Evolutionary conservation across 2,113 vertebrate species (phyloP).

Genomic region (Aegotheles bennettii): DNA sequence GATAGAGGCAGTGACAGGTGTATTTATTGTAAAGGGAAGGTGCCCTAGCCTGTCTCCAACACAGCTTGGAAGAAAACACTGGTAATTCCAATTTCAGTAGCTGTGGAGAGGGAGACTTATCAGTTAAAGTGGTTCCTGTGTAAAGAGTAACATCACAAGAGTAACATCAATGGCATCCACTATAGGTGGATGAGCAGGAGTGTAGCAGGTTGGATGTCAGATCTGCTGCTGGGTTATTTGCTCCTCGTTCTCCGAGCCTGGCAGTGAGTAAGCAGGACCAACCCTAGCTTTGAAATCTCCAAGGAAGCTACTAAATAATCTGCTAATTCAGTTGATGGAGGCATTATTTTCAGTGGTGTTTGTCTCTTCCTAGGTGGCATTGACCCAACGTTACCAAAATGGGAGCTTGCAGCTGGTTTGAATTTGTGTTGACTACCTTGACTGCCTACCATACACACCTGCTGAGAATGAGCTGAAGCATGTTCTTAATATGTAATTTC

Average conservation of each 20-base stretch:
- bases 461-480: background rate
- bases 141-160: background rate
- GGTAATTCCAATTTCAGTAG: background rate
- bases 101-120: background rate
- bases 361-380: background rate
- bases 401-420: background rate
- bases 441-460: background rate
- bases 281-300: background rate
- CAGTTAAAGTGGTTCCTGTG: background rate
- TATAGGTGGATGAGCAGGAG: background rate
- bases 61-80: background rate
- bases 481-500: background rate
- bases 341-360: background rate
- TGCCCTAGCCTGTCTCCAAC: background rate
- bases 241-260: background rate
- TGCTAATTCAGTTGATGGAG: background rate
- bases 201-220: background rate
- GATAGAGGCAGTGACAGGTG: background rate
- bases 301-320: background rate
- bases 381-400: accelerated
- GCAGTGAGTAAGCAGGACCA: background rate
- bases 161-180: background rate
- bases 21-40: constrained; percentile 10
- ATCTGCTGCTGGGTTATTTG: background rate
- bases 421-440: background rate